Evolutionary conservation across 2,888 invertebrate genomes (phyloP), one percentile per base, ranked within the genome.

Genomic region (Lycaena phlaeas): DNA sequence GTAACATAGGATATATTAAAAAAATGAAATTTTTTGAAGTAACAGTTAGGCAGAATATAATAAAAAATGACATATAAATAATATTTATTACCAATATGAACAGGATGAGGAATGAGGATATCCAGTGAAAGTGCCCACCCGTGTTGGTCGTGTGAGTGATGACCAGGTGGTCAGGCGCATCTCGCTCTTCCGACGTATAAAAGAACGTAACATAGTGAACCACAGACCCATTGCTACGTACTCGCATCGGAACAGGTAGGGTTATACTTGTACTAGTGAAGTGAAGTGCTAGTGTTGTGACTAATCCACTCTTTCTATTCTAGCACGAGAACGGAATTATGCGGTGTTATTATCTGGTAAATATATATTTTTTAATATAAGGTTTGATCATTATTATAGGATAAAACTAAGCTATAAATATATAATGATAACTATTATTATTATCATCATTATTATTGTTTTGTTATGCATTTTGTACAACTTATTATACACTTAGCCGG

Each of bases 181-280:
- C 81, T 76, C 61, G 68, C 68, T 68, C 77, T 81, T 84, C 81
- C 81, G 75, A 73, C 74, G 81, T 84, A 84, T 84, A 84, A 73
- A 84, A 84, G 82, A 76, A 73, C 62, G 68, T 65, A 64, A 63
- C 74, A 61, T 59, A 57, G 65, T 65, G 66, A 61, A 67, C 64
- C 64, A 65, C 67, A 60, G 68, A 76, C 71, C 74, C 75, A 84
- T 82, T 82, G 68, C 78, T 68, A 57, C 63, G 61, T 68, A 66
- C 64, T 59, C 64, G 65, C 50, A 48, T 48, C 46, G 45, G 51
- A 45, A 48, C 57, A 60, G 60, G 60, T 60, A 53, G 47, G 40
- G 42, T 39, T 44, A 34, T 36, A 29, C 17, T 11, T 34, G 17
- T 14, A 12, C 36, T 43, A 45, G 38, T 41, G 36, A 26, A 31